A percentile compares a stretch with the other conserved stretches of the same genome.
phyloP scores from a whole-genome alignment of 2,113 vertebrate genomes.

The Carettochelys insculpta region DNA sequence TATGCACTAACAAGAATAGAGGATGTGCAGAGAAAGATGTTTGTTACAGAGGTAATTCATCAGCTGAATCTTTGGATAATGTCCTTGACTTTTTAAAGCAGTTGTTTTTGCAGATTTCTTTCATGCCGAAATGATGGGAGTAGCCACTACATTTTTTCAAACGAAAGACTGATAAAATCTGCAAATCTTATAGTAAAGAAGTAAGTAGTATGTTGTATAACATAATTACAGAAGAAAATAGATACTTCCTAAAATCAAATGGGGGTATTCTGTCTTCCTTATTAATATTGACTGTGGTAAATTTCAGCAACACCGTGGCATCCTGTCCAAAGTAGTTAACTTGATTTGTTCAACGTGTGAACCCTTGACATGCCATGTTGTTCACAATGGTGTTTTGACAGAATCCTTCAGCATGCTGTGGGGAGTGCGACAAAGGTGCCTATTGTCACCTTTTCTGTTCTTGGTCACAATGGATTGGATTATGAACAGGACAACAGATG shows the following conservation, averaged over 20 bases:
- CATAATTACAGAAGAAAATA: not conserved
- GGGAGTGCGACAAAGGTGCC: too few species aligned
- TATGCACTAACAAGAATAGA: conserved; percentile 30
- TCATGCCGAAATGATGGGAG: not conserved
- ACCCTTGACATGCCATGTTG: too few species aligned
- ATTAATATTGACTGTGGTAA: not conserved
- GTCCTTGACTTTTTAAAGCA: not conserved
- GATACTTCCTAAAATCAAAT: not conserved
- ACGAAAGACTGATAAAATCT: not conserved
- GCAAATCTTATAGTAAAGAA: not conserved
- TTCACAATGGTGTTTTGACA: too few species aligned
- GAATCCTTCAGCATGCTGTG: too few species aligned
- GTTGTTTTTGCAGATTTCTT: not conserved
- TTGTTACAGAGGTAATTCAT: conserved; percentile 58
- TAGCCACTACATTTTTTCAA: not conserved
- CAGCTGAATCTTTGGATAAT: conserved; percentile 1
- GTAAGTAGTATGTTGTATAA: not conserved
- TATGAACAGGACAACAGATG: too few species aligned
- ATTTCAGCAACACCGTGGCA: too few species aligned
- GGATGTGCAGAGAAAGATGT: conserved; percentile 45
- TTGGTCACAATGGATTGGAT: too few species aligned
- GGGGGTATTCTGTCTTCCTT: not conserved
- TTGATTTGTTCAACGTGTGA: too few species aligned
- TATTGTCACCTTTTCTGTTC: too few species aligned
- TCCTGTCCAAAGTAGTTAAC: too few species aligned